Base-by-base conservation (phyloP, 1,140 invertebrate genomes). In the Drosophila teissieri region DNA sequence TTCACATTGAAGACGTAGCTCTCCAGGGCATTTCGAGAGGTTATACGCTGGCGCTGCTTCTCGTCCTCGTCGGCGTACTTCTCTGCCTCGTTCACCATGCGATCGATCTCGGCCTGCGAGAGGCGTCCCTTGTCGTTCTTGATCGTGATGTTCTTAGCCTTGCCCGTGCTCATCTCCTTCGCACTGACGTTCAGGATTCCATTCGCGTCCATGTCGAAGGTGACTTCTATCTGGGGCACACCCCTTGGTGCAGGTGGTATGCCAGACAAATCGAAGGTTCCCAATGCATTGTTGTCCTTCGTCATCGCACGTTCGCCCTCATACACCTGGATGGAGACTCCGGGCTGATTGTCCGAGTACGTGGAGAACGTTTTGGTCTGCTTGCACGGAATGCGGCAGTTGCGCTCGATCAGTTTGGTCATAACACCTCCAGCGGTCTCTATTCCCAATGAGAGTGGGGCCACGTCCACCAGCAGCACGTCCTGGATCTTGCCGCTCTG, bases 61-160 rank as follows among this genome's bases (percentile, higher is more conserved):
- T 97, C 96, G 69, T 96, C 95, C 60, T 95, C 94, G 27, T 94
- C 93, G n/a, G 80, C 83, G 52, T 88, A 90, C 24, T 70, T 74
- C 63, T 90, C 86, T 7, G 86, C 86, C 57, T 90, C 86, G 67
- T 73, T 79, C 5, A 90, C 83, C 86, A 90, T 90, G 61, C 86
- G 80, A 60, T 97, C 96, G 80, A 97, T 97, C 72, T 97, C 96
- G 24, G 96, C 95, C 83, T 97, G 96, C 10, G 94, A 95, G 4
- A 97, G 92, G 57, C 97, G 94, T 39, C 96, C 96, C 86, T 97
- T 97, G 91, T 97, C 96, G 86, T 97, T 97, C 34, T 95, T 96
- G 68, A 97, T 97, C 14, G 95, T 96, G 76, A 97, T 97, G 85
- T 97, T 96, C 93, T 94, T 58, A 92, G 94, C 45, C 94, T 93